Conservation (phyloP, 1,140 invertebrate genomes). For the Ptiloglossa arizonensis region DNA sequence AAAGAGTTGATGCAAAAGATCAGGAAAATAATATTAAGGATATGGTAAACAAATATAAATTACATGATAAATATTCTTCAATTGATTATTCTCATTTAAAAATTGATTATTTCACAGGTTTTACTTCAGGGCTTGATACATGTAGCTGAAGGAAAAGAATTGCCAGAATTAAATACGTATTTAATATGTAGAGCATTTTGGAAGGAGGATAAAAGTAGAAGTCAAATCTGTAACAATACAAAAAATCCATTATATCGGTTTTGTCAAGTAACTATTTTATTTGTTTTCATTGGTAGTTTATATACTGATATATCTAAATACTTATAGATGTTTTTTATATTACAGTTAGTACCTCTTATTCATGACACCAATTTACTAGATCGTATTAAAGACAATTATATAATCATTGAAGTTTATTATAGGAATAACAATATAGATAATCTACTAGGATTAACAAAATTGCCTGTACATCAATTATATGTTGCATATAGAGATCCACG, state of each 20-base stretch:
- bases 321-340: constrained; percentile 40
- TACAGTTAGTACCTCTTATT: constrained; percentile 83
- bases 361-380: constrained; percentile 82
- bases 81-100: neutral
- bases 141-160: constrained; percentile 80
- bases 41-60: constrained; percentile 62
- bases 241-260: constrained; percentile 82
- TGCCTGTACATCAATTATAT: constrained; percentile 84
- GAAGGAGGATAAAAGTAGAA: constrained; percentile 79
- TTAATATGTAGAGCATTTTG: constrained; percentile 82
- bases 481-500: constrained; percentile 83
- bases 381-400: constrained; percentile 83
- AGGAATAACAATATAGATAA: constrained; percentile 74
- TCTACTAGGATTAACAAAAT: constrained; percentile 82
- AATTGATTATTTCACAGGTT: constrained; percentile 58
- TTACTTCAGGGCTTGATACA: constrained; percentile 82
- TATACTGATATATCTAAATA: constrained; percentile 17
- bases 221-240: constrained; percentile 77
- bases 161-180: constrained; percentile 76
- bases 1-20: constrained; percentile 57
- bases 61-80: neutral
- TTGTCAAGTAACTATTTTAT: constrained; percentile 76
- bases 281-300: constrained; percentile 8
- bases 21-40: constrained; percentile 59
- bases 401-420: constrained; percentile 82